Evolutionary conservation across 2,113 vertebrate species (phyloP), one percentile per base, ranked within the genome.

Genomic region (Alces alces): DNA sequence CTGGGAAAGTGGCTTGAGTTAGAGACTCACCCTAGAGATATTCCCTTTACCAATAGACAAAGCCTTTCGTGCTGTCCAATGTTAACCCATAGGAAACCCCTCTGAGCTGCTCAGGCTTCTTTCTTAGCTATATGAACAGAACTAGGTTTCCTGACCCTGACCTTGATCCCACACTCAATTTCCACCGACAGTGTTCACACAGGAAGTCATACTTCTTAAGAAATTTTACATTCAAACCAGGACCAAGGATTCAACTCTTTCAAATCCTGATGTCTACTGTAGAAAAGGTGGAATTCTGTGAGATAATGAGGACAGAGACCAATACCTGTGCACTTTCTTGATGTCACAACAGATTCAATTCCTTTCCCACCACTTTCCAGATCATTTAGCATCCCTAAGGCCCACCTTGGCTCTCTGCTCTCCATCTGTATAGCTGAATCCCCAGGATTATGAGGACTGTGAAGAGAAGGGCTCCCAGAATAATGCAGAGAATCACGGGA

Each of bases 381-480:
- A 19, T 43, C 4, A 10, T 1, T 28, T 55, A 17, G 15, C 4
- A 21, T 4, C 33, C 36, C 13, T 6, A 6, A 11, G 6, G 9
- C n/a, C 2, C 2, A 93, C 95, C 73, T 92, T 10, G 58, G 58
- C 28, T 27, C 58, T 60, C 27, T 60, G 27, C 58, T 60, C 58
- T 60, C 58, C 58, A 60, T 80, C 76, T 84, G 76, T 47, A 57
- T 14, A 96, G 76, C 78, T 92, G 78, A 61, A 33, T 85, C 7
- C 52, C 88, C 39, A 39, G 50, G 27, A 60, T 60, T 27, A 60
- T 60, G 58, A 60, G 27, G 12, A 60, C 27, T 12, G 0, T 28
- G 58, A 92, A 50, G 27, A 96, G 70, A 39, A 94, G 39, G 15
- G 55, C 17, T 21, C 91, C 88, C 23, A 93, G 47, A 16, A 83